Base-by-base conservation (phyloP, 2,888 invertebrate genomes). In the Laothoe populi region DNA sequence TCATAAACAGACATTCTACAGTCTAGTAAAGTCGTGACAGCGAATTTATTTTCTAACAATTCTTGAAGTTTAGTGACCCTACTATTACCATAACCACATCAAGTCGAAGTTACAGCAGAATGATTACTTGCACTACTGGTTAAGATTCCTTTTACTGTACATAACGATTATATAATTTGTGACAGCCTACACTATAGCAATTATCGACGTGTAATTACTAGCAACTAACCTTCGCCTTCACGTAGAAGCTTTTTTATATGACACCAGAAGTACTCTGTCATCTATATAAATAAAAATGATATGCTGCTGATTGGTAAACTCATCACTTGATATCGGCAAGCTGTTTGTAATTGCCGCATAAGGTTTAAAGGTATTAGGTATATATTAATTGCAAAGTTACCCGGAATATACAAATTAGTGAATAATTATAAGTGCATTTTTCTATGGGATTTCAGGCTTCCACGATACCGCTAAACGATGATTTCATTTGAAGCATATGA, bases 191-290 rank as follows among this genome's bases (percentile, higher is more conserved):
- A 35, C 19, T 46, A 13, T 23, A 35, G 35, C 35, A 31, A 53
- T 53, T 35, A 53, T 10, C 19, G 35, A 53, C 35, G 19, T 53
- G 35, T 53, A 35, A 53, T 53, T 53, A 53, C 53, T 21, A 31
- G 35, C 35, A 53, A 53, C 35, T 53, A 53, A 53, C 53, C 53
- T 53, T 53, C 53, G 53, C 53, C 53, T 53, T 53, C 53, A 35
- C 31, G 19, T 53, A 35, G 19, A 53, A 16, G 53, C 53, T 35
- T 19, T 53, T 53, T 53, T 35, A 49, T 53, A 19, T 4, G 44
- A 44, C 19, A 8, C 44, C 8, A 13, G 11, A 13, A 48, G 48
- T 13, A 8, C 48, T 46, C 23, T 4, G n/a, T 21, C 8, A 53
- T 35, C 19, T 10, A 31, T 11, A 10, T 19, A 13, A 49, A 53